Conservation (phyloP, 64 coral and sea anemone species). For the Hydrozoanthus tunicans region DNA sequence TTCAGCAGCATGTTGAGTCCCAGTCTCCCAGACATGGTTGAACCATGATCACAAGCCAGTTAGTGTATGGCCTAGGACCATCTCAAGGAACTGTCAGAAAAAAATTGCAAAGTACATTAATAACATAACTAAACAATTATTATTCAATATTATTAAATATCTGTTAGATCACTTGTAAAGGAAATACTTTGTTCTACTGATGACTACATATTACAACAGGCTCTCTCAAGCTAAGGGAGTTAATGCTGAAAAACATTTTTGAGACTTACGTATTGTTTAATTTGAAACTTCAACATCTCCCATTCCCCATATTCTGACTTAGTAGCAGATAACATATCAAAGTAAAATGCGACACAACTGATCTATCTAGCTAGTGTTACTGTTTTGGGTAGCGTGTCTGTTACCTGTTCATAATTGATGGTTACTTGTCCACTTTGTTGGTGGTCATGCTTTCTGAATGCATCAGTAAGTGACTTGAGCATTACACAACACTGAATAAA, state of each 20-base stretch:
- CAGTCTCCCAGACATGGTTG: background rate
- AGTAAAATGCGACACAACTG: too few species aligned
- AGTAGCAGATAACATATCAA: too few species aligned
- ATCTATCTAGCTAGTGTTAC: too few species aligned
- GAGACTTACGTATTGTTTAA: too few species aligned
- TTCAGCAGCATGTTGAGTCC: background rate
- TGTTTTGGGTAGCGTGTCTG: background rate
- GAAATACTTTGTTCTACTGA: too few species aligned
- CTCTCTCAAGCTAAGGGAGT: too few species aligned
- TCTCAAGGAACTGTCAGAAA: conserved; percentile 80
- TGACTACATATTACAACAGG: too few species aligned
- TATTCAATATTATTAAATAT: background rate
- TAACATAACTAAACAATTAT: background rate
- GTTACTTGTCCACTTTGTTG: conserved; percentile 86
- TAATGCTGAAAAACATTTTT: too few species aligned
- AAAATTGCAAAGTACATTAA: background rate
- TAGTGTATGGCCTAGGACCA: conserved; percentile 86
- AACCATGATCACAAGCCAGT: conserved; percentile 60
- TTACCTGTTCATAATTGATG: conserved; percentile 98
- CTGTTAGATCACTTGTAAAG: too few species aligned
- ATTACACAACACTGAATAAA: conserved; percentile 99
- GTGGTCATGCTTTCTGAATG: conserved; percentile 85
- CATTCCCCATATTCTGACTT: too few species aligned
- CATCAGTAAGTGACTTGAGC: conserved; percentile 96
- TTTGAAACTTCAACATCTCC: too few species aligned